Conservation (phyloP, 2,797 vertebrate species). For the Megaceryle alcyon region DNA sequence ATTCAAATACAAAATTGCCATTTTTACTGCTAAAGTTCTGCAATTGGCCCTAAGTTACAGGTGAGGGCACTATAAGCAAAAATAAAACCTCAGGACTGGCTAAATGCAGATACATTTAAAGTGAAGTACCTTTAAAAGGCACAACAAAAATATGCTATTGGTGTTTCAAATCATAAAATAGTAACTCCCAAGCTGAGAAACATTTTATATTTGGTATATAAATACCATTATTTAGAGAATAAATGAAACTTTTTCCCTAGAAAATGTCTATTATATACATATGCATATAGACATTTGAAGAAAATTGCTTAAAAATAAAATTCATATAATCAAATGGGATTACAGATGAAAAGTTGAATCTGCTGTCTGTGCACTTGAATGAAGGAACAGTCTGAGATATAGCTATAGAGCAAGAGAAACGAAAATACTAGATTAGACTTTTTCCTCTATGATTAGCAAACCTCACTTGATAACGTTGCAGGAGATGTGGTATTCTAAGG, state of each 20-base stretch:
- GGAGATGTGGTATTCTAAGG: neutral
- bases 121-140: neutral
- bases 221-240: neutral
- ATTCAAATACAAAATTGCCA: neutral
- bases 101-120: neutral
- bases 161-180: neutral
- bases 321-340: neutral
- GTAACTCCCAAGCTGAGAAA: neutral
- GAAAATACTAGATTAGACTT: neutral
- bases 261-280: neutral
- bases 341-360: neutral
- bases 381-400: neutral
- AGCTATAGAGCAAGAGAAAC: neutral
- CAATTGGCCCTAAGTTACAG: constrained; percentile 57
- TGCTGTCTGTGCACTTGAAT: neutral
- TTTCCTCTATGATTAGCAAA: neutral
- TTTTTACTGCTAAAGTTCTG: constrained; percentile 7
- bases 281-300: neutral
- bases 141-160: neutral
- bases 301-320: neutral
- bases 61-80: constrained; percentile 68
- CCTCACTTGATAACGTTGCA: neutral
- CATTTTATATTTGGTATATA: neutral
- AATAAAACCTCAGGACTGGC: neutral
- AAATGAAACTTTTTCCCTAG: neutral